phyloP scores from a whole-genome alignment of 2,888 invertebrate genomes.

The Lagria hirta region DNA sequence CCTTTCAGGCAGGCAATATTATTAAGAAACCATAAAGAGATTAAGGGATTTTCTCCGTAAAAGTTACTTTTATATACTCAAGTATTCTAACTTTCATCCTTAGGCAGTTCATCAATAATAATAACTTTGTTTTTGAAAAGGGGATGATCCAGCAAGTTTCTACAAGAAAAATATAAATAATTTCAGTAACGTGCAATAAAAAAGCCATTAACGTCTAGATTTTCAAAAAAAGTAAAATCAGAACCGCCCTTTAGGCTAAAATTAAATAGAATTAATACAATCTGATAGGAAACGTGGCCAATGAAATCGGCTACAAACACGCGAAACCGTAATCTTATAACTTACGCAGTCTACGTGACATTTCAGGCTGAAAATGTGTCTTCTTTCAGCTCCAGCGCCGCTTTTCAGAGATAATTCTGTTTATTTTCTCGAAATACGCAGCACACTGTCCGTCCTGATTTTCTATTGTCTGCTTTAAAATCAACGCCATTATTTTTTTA shows the following conservation, averaged over 20 bases:
- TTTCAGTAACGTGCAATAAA: constrained; percentile 21
- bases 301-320: constrained; percentile 40
- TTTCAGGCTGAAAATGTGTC: constrained; percentile 31
- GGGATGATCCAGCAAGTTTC: too few relatives aligned
- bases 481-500: constrained; percentile 24
- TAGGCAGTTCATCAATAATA: constrained; percentile 44
- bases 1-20: constrained; percentile 22
- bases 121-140: too few relatives aligned
- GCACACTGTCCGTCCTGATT: constrained; percentile 36
- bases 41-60: constrained; percentile 34
- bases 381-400: constrained; percentile 26
- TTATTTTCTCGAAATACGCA: constrained; percentile 35
- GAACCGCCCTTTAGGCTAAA: constrained; percentile 23
- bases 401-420: constrained; percentile 31
- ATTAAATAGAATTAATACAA: constrained; percentile 44
- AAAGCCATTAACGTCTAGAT: constrained; percentile 26
- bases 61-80: constrained; percentile 22
- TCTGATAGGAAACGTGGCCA: constrained; percentile 41
- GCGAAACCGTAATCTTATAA: constrained; percentile 42
- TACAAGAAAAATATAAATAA: too few relatives aligned
- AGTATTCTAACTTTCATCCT: constrained; percentile 16
- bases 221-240: too few relatives aligned
- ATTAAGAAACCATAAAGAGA: constrained; percentile 45
- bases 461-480: constrained; percentile 38
- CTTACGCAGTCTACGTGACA: constrained; percentile 37